Conservation (phyloP, 2,888 invertebrate species). For the Apodemia duryi region DNA sequence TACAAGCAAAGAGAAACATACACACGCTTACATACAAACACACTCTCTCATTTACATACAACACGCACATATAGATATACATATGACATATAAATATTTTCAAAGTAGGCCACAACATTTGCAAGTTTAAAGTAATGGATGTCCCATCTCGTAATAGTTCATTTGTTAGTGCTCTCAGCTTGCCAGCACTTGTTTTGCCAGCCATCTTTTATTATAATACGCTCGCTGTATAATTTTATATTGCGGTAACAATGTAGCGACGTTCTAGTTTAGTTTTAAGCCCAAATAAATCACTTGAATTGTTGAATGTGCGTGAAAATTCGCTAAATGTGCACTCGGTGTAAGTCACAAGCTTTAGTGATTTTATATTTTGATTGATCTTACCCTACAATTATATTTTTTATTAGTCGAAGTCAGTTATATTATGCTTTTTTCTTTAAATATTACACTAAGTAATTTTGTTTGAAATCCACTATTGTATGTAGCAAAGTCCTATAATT, state of each 20-base stretch:
- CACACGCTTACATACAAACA: too few species aligned
- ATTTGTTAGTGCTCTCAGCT: background rate
- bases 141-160: slow-evolving; percentile 15
- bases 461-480: too few species aligned
- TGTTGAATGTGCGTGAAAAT: slow-evolving; percentile 76
- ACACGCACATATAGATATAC: too few species aligned
- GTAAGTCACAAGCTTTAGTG: slow-evolving; percentile 32
- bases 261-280: slow-evolving; percentile 56
- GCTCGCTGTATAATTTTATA: slow-evolving; percentile 32
- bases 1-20: too few species aligned
- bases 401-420: too few species aligned
- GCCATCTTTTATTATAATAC: slow-evolving; percentile 30
- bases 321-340: slow-evolving; percentile 34
- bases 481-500: too few species aligned
- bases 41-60: too few species aligned
- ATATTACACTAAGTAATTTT: too few species aligned
- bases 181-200: slow-evolving; percentile 8
- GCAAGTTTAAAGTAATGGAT: background rate
- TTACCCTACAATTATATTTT: too few species aligned
- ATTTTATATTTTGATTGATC: background rate
- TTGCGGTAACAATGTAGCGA: slow-evolving; percentile 31
- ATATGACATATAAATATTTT: background rate
- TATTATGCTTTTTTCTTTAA: too few species aligned
- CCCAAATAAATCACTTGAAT: slow-evolving; percentile 69
- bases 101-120: background rate